Conservation (phyloP, 2,888 invertebrate genomes). For the Hydrotaea diabolus region DNA sequence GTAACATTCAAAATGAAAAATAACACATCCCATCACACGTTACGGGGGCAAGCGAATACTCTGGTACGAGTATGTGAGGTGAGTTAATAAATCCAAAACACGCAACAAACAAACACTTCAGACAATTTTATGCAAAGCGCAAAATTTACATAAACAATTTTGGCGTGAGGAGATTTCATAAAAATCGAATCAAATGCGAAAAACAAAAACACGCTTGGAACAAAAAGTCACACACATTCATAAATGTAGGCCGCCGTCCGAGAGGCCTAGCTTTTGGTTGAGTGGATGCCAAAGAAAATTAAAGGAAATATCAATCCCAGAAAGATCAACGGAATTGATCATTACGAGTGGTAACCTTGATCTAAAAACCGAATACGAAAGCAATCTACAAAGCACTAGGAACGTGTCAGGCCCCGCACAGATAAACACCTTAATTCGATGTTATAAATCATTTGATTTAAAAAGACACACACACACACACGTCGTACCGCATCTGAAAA, state of each 20-base stretch:
- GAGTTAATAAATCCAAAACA: not conserved
- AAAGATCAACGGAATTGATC: slow-evolving; percentile 28
- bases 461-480: not conserved
- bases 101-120: not conserved
- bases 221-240: no score
- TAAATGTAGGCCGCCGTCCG: no score
- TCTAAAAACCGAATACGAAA: slow-evolving; percentile 11
- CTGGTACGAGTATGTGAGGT: not conserved
- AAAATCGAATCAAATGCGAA: slow-evolving; percentile 1
- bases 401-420: no score
- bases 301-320: slow-evolving; percentile 33
- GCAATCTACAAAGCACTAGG: no score
- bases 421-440: slow-evolving; percentile 31
- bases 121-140: slow-evolving; percentile 21
- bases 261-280: no score
- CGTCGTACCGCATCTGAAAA: not conserved
- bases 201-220: not conserved
- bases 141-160: not conserved
- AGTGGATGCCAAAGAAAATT: not conserved
- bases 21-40: not conserved
- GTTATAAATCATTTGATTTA: slow-evolving; percentile 37
- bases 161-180: slow-evolving; percentile 28
- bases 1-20: not conserved
- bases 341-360: slow-evolving; percentile 6
- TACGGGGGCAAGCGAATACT: no score